phyloP scores from a whole-genome alignment of 2,888 invertebrate species.

The Drosophila atripex region DNA sequence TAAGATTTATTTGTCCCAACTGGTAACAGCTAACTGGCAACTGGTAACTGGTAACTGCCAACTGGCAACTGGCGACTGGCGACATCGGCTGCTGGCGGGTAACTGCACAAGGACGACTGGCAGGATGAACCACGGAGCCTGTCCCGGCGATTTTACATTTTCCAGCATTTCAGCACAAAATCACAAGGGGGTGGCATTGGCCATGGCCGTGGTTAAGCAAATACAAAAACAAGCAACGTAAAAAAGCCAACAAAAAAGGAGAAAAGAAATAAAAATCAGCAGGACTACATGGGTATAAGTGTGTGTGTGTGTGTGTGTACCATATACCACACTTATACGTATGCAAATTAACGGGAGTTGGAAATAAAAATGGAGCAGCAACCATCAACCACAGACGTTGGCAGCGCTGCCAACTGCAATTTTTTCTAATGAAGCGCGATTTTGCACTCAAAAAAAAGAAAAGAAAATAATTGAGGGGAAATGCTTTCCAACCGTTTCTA shows the following conservation, averaged over 20 bases:
- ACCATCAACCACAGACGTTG: conserved; percentile 65
- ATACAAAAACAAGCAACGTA: conserved; percentile 50
- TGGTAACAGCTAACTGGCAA: conserved; percentile 68
- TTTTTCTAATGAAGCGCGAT: conserved; percentile 71
- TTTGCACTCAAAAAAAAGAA: conserved; percentile 43
- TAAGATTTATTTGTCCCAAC: conserved; percentile 78
- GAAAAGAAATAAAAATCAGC: conserved; percentile 21
- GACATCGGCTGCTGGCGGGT: conserved; percentile 82
- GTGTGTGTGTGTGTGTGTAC: conserved; percentile 12
- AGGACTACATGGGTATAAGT: conserved; percentile 21
- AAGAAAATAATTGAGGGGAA: conserved; percentile 54
- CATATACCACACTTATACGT: conserved; percentile 34
- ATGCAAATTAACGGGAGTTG: conserved; percentile 76
- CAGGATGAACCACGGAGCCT: conserved; percentile 84
- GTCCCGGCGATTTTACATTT: conserved; percentile 30
- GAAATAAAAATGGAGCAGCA: conserved; percentile 77
- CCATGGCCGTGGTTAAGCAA: conserved; percentile 56
- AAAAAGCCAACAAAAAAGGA: conserved; percentile 53
- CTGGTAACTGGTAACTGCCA: conserved; percentile 68
- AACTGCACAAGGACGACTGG: conserved; percentile 81
- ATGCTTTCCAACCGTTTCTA: conserved; percentile 1
- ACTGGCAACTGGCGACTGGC: conserved; percentile 73
- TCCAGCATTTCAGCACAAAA: conserved; percentile 18
- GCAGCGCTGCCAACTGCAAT: conserved; percentile 31
- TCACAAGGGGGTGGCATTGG: conserved; percentile 67